A percentile compares a stretch with the other conserved stretches of the same genome.
Conservation (phyloP, 53 echinoderm and acorn worm genomes). For the Henricia sp. region DNA sequence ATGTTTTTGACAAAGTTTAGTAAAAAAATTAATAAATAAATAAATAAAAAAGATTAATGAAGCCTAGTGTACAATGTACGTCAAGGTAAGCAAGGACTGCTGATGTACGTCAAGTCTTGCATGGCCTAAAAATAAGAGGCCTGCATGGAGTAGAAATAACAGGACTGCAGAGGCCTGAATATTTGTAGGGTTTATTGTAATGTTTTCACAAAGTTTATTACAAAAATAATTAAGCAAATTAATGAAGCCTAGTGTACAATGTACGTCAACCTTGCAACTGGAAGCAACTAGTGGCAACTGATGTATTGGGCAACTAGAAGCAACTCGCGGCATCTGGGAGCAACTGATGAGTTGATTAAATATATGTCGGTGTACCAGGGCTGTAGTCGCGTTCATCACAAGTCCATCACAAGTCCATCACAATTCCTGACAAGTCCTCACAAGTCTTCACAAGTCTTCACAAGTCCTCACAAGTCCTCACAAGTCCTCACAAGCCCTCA, state of each 20-base stretch:
- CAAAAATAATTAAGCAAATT: neutral
- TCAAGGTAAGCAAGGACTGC: slow-evolving; percentile 32
- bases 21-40: neutral
- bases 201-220: neutral
- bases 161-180: neutral
- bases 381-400: no score
- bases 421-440: neutral
- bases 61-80: no score
- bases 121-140: neutral
- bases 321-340: no score
- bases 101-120: neutral
- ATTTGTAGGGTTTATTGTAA: neutral
- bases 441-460: neutral
- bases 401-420: no score
- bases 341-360: no score
- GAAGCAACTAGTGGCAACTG: no score
- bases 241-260: no score
- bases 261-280: no score
- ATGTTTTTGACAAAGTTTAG: neutral
- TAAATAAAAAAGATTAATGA: neutral
- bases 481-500: no score
- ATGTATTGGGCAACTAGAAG: no score
- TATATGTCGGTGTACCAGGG: no score
- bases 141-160: neutral
- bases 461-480: neutral